phyloP scores from a whole-genome alignment of 2,797 vertebrate genomes.

The Chelmon rostratus region DNA sequence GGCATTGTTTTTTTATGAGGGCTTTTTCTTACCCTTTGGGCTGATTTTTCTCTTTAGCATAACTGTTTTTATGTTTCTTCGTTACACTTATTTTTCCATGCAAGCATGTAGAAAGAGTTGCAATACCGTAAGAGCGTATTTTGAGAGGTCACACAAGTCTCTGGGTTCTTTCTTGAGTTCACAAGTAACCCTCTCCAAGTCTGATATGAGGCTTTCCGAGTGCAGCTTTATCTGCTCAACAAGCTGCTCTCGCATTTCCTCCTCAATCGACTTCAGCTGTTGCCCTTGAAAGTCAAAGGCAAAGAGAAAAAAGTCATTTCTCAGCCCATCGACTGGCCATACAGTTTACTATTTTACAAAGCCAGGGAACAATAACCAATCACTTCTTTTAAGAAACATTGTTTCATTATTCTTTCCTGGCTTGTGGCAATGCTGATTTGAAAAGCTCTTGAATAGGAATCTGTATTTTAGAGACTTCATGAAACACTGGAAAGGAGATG shows the following conservation, averaged over 20 bases:
- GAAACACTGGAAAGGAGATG: neutral
- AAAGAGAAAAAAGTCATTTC: neutral
- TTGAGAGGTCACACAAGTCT: constrained; percentile 78
- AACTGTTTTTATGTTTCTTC: neutral
- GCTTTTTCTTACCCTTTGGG: neutral
- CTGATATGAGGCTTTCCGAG: constrained; percentile 76
- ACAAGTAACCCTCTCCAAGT: constrained; percentile 76
- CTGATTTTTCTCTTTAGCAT: neutral
- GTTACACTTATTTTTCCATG: neutral
- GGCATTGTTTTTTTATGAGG: neutral
- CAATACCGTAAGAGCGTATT: constrained; percentile 85
- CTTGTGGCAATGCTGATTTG: neutral
- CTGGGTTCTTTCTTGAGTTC: constrained; percentile 75
- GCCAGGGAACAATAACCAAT: neutral
- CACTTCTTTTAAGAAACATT: neutral
- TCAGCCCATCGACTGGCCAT: neutral
- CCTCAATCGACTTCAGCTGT: constrained; percentile 74
- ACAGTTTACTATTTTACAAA: neutral
- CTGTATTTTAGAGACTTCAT: neutral
- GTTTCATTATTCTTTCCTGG: neutral
- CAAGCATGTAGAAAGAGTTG: neutral
- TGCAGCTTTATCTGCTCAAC: constrained; percentile 73
- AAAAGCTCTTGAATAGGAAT: neutral
- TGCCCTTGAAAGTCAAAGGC: constrained; percentile 72
- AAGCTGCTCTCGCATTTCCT: constrained; percentile 78